phyloP scores from a whole-genome alignment of 2,113 vertebrate genomes.

The Gavia stellata region DNA sequence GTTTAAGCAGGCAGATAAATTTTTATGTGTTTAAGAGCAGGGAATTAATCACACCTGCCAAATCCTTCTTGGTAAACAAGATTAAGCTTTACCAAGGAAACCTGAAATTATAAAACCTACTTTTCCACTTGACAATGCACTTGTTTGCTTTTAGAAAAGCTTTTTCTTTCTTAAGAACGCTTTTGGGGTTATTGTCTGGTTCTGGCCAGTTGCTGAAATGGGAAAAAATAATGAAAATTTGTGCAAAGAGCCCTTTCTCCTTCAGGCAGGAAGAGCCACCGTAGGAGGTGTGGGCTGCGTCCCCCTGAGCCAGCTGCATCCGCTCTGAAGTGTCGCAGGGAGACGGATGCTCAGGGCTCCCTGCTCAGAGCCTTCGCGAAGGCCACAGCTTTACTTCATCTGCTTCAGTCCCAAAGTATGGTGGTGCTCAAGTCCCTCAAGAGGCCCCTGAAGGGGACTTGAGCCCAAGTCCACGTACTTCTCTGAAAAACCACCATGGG shows the following conservation, averaged over 20 bases:
- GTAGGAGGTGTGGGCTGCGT: background rate
- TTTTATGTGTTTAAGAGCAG: background rate
- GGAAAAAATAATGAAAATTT: background rate
- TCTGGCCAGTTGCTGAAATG: background rate
- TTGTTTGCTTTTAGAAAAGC: background rate
- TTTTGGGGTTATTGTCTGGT: background rate
- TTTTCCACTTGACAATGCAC: background rate
- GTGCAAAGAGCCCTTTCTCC: background rate
- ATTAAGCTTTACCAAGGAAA: background rate
- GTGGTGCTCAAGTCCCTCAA: background rate
- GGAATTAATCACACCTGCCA: background rate
- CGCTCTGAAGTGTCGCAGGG: fast-evolving
- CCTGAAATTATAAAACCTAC: background rate
- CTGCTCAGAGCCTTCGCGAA: background rate
- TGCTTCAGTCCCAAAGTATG: background rate
- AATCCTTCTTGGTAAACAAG: conserved; percentile 2
- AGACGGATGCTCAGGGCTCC: background rate
- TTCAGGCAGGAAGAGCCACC: background rate
- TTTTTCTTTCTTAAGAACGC: fast-evolving
- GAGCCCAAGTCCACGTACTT: fast-evolving
- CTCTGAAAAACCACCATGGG: background rate
- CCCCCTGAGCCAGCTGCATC: background rate
- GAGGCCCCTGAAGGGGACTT: background rate
- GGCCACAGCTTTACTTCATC: background rate
- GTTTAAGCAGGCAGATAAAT: background rate